These are phyloP conservation scores for Cyanistes caeruleus DNA, from an alignment of 2,113 vertebrate genomes.

Conservation along the genomic window DNA sequence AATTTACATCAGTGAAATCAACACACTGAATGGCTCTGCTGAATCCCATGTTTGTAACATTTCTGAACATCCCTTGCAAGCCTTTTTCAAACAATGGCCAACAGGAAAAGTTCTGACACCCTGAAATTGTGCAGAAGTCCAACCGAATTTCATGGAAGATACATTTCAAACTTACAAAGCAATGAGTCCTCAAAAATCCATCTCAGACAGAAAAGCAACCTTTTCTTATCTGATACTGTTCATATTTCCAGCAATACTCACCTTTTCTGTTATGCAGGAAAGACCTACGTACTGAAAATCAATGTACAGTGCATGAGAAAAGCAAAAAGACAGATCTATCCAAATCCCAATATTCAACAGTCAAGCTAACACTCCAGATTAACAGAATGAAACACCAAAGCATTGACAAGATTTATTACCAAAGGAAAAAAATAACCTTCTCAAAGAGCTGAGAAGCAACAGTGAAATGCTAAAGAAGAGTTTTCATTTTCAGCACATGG, in stretches of 20 bases:
- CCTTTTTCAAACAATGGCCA: not conserved
- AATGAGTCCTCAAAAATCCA: not conserved
- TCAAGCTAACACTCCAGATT: not conserved
- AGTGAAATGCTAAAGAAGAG: not conserved
- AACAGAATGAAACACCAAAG: not conserved
- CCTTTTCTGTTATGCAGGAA: not conserved
- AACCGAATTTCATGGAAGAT: not conserved
- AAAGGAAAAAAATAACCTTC: not conserved
- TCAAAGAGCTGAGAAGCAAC: not conserved
- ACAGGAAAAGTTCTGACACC: not conserved
- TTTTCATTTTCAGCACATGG: not conserved
- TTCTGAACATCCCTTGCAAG: not conserved
- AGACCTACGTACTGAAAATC: not conserved
- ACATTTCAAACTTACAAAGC: not conserved
- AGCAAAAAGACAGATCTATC: not conserved
- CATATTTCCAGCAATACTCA: not conserved
- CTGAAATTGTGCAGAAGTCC: not conserved
- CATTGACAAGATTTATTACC: not conserved
- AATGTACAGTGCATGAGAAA: not conserved
- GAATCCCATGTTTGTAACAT: fast-evolving
- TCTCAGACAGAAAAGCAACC: not conserved
- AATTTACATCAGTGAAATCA: not conserved
- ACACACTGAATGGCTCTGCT: not conserved
- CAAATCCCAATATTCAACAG: not conserved
- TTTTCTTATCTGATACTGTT: not conserved